Evolutionary conservation across 2,888 invertebrate species (phyloP).

Genomic region (Cantharis lateralis): DNA sequence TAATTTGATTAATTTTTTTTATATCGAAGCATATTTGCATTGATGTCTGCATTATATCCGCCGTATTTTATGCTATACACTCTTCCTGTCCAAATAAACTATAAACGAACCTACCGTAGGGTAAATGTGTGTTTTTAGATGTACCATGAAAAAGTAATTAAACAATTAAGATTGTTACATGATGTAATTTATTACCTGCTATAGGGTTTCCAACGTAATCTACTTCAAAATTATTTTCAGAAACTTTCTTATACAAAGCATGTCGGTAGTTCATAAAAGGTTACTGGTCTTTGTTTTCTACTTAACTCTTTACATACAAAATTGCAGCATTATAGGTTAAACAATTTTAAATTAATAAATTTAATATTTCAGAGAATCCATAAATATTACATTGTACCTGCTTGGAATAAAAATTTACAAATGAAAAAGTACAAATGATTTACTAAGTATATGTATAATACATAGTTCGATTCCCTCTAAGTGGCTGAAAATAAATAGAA

Average conservation of each 20-base stretch:
- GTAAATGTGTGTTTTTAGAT: neutral
- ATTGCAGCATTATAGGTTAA: neutral
- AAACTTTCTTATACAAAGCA: neutral
- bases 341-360: neutral
- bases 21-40: neutral
- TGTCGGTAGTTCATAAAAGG: neutral
- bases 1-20: neutral
- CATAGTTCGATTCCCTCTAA: too few species aligned
- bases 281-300: neutral
- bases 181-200: neutral
- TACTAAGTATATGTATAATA: too few species aligned
- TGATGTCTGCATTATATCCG: too few species aligned
- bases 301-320: neutral
- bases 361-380: neutral
- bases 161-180: neutral
- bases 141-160: neutral
- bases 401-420: neutral
- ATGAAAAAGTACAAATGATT: too few species aligned
- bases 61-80: neutral
- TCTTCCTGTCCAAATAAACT: neutral
- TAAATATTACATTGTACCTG: neutral
- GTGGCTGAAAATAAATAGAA: too few species aligned
- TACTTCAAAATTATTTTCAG: neutral
- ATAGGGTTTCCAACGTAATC: neutral
- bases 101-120: neutral